These are phyloP conservation scores for Hyles lineata DNA, from an alignment of 2,888 invertebrate species.

Conservation along the genomic window DNA sequence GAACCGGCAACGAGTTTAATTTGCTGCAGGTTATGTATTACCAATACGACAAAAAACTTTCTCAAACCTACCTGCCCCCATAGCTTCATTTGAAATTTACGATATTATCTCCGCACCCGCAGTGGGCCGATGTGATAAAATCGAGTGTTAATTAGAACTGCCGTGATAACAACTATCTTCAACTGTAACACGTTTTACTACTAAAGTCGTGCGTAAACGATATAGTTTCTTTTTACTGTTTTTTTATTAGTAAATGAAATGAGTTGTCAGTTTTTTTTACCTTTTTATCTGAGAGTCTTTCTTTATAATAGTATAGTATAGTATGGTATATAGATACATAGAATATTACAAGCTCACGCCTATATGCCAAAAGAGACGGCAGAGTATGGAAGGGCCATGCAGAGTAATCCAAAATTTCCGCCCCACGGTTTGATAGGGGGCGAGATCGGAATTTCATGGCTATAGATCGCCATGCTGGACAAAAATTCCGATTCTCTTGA, in stretches of 20 bases:
- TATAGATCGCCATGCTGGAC: no score
- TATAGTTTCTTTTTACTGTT: constrained; percentile 1
- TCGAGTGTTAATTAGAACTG: constrained; percentile 51
- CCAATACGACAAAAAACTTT: not conserved
- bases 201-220: constrained; percentile 41
- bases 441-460: no score
- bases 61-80: not conserved
- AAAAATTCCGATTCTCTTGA: no score
- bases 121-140: constrained; percentile 41
- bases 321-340: not conserved
- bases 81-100: constrained; percentile 8
- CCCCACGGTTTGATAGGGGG: no score
- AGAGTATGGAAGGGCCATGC: no score
- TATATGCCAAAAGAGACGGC: no score
- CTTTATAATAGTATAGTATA: not conserved
- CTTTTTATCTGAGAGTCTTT: not conserved
- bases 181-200: constrained; percentile 47
- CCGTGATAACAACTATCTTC: constrained; percentile 23
- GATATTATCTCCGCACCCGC: not conserved
- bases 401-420: no score
- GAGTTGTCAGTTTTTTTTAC: not conserved
- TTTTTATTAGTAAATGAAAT: constrained; percentile 5
- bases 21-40: no score
- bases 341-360: not conserved
- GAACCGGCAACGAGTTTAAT: no score